Percentiles rank a stretch among this genome's conserved stretches.
phyloP scores from a whole-genome alignment of 2,797 vertebrate species.

The Carcharodon carcharias region DNA sequence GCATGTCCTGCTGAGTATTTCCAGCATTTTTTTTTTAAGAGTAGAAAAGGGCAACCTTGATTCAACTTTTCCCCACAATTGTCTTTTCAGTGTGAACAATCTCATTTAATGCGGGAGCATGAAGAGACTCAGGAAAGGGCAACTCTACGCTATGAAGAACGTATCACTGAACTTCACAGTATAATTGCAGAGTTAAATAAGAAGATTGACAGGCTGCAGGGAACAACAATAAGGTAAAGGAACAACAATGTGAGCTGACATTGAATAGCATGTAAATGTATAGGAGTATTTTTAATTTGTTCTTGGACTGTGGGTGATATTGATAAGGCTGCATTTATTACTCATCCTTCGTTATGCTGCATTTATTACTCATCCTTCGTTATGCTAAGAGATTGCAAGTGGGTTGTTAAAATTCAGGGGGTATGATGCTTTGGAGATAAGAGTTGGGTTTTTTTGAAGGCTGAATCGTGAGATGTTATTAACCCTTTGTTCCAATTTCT shows the following conservation, averaged over 20 bases:
- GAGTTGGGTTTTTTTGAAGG: neutral
- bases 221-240: conserved; percentile 74
- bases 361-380: neutral
- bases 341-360: neutral
- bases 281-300: neutral
- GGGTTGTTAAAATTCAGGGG: neutral
- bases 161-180: conserved; percentile 76
- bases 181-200: conserved; percentile 78
- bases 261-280: neutral
- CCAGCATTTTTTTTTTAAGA: neutral
- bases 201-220: conserved; percentile 74
- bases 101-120: conserved; percentile 73
- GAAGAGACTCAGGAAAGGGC: conserved; percentile 74
- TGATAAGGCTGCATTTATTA: neutral
- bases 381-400: neutral
- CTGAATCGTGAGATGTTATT: neutral
- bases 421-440: neutral
- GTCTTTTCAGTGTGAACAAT: conserved; percentile 65
- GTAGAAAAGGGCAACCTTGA: neutral
- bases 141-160: conserved; percentile 69
- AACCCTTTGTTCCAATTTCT: neutral
- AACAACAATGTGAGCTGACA: conserved; percentile 59
- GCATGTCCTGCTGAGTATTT: neutral
- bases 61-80: neutral
- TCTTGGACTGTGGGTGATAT: neutral